Percentiles rank a stretch among this genome's conserved stretches.
phyloP scores from a whole-genome alignment of 2,888 invertebrate genomes.

The Maniola hyperantus region DNA sequence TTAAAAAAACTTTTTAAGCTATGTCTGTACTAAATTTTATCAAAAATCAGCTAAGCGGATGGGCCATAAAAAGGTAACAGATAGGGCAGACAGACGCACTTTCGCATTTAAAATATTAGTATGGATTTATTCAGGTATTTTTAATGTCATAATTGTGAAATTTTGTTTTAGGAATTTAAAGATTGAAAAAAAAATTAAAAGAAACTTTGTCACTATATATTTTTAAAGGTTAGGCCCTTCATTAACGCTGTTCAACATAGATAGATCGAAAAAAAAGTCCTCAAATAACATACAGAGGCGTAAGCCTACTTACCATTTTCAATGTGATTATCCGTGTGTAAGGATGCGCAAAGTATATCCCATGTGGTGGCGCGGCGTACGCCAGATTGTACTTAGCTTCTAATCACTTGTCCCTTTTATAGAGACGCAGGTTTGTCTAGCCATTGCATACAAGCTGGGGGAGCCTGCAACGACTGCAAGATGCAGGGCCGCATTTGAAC shows the following conservation, averaged over 20 bases:
- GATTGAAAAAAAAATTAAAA: background rate
- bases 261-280: conserved; percentile 2
- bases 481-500: conserved; percentile 62
- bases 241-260: conserved; percentile 1
- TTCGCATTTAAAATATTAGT: no score
- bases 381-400: conserved; percentile 74
- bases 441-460: conserved; percentile 72
- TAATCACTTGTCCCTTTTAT: conserved; percentile 81
- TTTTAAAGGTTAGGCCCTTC: no score
- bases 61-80: no score
- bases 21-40: no score
- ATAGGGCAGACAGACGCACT: no score
- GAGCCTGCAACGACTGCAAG: conserved; percentile 67
- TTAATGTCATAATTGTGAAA: no score
- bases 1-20: no score
- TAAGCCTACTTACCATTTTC: conserved; percentile 62
- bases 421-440: conserved; percentile 79
- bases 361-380: conserved; percentile 68
- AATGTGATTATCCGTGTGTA: conserved; percentile 48
- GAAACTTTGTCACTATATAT: background rate
- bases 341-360: conserved; percentile 54
- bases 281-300: conserved; percentile 15
- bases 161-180: no score
- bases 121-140: no score
- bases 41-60: no score